Evolutionary conservation across 2,113 vertebrate species (phyloP).

Genomic region (Xerus inauris): DNA sequence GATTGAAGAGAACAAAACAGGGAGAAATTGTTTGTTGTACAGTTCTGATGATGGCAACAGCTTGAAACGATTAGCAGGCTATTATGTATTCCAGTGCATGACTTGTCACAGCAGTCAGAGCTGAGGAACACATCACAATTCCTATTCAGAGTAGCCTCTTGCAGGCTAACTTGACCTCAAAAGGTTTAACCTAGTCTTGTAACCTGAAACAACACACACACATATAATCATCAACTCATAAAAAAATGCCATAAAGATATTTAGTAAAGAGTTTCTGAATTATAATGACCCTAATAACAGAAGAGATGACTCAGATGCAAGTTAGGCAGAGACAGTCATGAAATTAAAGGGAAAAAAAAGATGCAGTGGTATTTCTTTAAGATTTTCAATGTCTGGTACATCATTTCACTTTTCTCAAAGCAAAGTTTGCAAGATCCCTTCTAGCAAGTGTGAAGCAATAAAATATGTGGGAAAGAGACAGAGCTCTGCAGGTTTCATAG

Average conservation of each 20-base stretch:
- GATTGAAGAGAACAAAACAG: conserved; percentile 44
- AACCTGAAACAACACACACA: conserved; percentile 47
- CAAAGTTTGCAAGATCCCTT: conserved; percentile 12
- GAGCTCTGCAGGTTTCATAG: conserved; percentile 23
- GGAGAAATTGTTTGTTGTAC: conserved; percentile 3
- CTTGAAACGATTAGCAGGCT: conserved; percentile 70
- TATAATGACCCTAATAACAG: not conserved
- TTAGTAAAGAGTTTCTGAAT: conserved; percentile 38
- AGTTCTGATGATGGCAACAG: conserved; percentile 60
- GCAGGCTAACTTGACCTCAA: conserved; percentile 42
- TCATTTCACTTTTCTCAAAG: conserved; percentile 33
- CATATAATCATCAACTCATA: not conserved
- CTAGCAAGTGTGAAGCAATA: conserved; percentile 15
- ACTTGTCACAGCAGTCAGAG: conserved; percentile 48
- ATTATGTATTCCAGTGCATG: conserved; percentile 44
- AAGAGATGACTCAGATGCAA: not conserved
- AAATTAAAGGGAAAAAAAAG: not conserved
- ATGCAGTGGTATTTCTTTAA: not conserved
- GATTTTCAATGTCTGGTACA: not conserved
- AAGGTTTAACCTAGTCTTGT: conserved; percentile 37
- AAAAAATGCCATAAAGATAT: conserved; percentile 41
- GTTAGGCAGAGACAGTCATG: conserved; percentile 29
- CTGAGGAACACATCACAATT: not conserved
- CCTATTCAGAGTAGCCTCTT: not conserved
- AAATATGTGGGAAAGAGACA: conserved; percentile 20